A percentile compares a stretch with the other conserved stretches of the same genome.
Conservation (phyloP, 2,113 vertebrate genomes). For the Phycodurus eques region DNA sequence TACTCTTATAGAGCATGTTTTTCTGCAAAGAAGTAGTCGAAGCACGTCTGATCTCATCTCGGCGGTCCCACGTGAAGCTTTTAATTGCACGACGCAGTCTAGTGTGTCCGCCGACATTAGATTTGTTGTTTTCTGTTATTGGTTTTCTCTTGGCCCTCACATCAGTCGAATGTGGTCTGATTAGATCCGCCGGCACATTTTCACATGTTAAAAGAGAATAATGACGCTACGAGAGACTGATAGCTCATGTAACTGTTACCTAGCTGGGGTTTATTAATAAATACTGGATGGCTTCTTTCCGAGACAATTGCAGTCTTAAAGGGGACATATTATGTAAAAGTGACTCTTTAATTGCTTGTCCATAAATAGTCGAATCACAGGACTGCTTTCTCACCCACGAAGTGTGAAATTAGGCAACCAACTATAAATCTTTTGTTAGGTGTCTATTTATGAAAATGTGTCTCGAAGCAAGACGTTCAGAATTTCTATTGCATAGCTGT, state of each 20-base stretch:
- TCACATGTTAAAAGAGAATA: slow-evolving; percentile 48
- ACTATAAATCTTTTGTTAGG: neutral
- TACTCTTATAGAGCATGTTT: neutral
- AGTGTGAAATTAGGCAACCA: neutral
- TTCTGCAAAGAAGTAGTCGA: neutral
- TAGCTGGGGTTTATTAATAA: neutral
- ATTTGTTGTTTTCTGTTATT: slow-evolving; percentile 21
- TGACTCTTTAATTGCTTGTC: neutral
- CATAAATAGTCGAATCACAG: neutral
- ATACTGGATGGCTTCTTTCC: neutral
- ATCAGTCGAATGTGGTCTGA: slow-evolving; percentile 48
- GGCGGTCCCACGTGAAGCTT: slow-evolving; percentile 4
- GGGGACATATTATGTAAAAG: neutral
- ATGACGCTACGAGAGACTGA: slow-evolving; percentile 8
- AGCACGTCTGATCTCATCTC: slow-evolving; percentile 3
- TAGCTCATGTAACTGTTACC: neutral
- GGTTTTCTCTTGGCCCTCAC: slow-evolving; percentile 26
- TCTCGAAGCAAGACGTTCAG: neutral
- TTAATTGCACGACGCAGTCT: slow-evolving; percentile 28
- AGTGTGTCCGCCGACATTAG: slow-evolving; percentile 12
- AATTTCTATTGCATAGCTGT: too few relatives aligned
- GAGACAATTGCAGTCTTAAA: neutral
- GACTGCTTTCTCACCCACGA: neutral
- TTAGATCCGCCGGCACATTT: slow-evolving; percentile 50
- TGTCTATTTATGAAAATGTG: neutral